These are phyloP conservation scores for Gobionotothen gibberifrons DNA, from an alignment of 2,797 vertebrate species.

Conservation along the genomic window DNA sequence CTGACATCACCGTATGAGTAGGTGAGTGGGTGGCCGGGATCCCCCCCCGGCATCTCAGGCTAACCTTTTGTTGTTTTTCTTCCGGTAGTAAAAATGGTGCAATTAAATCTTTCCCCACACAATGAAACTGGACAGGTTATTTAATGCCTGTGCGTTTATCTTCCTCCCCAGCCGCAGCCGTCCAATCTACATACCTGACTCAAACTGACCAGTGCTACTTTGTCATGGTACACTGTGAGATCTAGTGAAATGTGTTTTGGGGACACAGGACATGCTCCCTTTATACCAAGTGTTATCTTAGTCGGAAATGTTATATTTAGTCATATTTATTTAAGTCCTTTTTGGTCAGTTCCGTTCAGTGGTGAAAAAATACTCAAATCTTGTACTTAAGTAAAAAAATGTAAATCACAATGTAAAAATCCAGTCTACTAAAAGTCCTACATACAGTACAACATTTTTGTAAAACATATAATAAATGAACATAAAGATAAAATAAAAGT, in stretches of 20 bases:
- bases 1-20: slow-evolving; percentile 55
- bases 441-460: too few species aligned
- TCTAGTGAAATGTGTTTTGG: not conserved
- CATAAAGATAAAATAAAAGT: too few species aligned
- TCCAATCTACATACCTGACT: slow-evolving; percentile 37
- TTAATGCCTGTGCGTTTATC: slow-evolving; percentile 27
- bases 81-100: slow-evolving; percentile 35
- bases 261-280: not conserved
- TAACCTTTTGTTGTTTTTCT: slow-evolving; percentile 38
- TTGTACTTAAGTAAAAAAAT: too few species aligned
- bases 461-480: too few species aligned
- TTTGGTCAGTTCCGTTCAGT: not conserved
- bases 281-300: not conserved
- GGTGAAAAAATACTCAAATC: too few species aligned
- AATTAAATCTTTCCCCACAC: slow-evolving; percentile 55
- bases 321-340: not conserved
- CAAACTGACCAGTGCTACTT: slow-evolving; percentile 33
- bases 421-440: too few species aligned
- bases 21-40: slow-evolving; percentile 35
- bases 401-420: too few species aligned
- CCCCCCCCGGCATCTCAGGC: slow-evolving; percentile 46
- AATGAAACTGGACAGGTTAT: slow-evolving; percentile 21
- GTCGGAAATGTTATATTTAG: not conserved
- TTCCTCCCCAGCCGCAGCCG: not conserved
- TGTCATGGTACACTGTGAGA: slow-evolving; percentile 25